A percentile compares a stretch with the other conserved stretches of the same genome.
Conservation (phyloP, 2,888 invertebrate genomes). For the Adelognathus sp. region DNA sequence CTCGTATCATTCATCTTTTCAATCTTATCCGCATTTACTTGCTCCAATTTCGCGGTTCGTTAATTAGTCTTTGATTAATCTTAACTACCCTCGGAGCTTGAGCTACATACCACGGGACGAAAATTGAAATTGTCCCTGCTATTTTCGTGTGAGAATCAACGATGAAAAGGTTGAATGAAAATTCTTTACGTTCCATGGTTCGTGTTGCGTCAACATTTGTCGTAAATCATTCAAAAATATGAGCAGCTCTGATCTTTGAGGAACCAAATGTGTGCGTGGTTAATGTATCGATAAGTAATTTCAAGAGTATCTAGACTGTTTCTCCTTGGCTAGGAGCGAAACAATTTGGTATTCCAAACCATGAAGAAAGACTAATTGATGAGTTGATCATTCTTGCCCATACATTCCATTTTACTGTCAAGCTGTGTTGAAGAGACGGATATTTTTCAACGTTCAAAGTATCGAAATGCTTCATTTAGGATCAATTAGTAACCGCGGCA, state of each 20-base stretch:
- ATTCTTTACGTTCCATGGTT: background rate
- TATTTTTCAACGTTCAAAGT: constrained; percentile 43
- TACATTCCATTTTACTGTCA: background rate
- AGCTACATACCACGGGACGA: background rate
- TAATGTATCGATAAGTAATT: background rate
- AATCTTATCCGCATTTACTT: background rate
- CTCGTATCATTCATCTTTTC: background rate
- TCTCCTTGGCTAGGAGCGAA: background rate
- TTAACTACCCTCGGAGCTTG: background rate
- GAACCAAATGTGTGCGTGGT: background rate
- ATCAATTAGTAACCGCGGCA: constrained; percentile 94
- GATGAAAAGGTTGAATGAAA: background rate
- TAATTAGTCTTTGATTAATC: background rate
- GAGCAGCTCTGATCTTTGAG: background rate
- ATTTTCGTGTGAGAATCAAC: background rate
- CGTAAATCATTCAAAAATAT: background rate
- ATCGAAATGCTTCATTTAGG: constrained; percentile 83
- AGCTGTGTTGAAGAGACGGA: background rate
- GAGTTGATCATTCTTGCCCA: background rate
- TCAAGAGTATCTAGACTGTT: background rate
- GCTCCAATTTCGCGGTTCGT: background rate
- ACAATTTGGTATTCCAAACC: background rate
- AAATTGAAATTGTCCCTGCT: background rate
- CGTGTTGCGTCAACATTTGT: background rate
- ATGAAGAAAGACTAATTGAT: background rate